Conservation (phyloP, 1,140 invertebrate genomes). For the Heliconius himera region DNA sequence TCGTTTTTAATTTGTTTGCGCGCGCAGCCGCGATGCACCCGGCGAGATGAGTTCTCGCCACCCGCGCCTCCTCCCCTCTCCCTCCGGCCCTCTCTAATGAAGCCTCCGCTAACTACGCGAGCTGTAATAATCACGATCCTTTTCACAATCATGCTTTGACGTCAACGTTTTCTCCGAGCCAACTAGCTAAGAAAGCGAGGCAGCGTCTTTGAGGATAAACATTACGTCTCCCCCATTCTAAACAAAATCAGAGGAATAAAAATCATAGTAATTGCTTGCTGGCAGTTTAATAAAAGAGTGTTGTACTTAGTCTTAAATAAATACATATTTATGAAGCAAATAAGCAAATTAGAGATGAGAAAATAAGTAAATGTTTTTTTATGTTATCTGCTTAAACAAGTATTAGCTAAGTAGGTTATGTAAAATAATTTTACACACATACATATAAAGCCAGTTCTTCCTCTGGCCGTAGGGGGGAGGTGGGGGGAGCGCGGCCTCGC, state of each 20-base stretch:
- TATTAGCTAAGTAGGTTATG: background rate
- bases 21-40: constrained; percentile 77
- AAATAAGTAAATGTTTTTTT: no score
- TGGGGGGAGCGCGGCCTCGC: constrained; percentile 31
- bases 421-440: constrained; percentile 50
- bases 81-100: constrained; percentile 62
- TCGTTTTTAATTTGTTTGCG: constrained; percentile 81
- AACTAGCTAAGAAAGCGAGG: constrained; percentile 47
- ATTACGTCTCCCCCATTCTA: constrained; percentile 44
- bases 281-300: background rate
- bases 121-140: constrained; percentile 70
- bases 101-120: constrained; percentile 69
- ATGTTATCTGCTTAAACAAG: background rate
- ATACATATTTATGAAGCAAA: no score
- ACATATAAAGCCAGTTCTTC: background rate
- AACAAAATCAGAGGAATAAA: constrained; percentile 46
- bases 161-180: constrained; percentile 56
- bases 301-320: background rate
- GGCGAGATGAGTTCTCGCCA: constrained; percentile 62
- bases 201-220: constrained; percentile 49
- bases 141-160: constrained; percentile 70
- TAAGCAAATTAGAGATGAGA: no score
- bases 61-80: constrained; percentile 41
- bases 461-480: background rate
- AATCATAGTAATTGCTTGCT: constrained; percentile 25